phyloP scores from a whole-genome alignment of 1,140 invertebrate species.

The Odontomachus brunneus region DNA sequence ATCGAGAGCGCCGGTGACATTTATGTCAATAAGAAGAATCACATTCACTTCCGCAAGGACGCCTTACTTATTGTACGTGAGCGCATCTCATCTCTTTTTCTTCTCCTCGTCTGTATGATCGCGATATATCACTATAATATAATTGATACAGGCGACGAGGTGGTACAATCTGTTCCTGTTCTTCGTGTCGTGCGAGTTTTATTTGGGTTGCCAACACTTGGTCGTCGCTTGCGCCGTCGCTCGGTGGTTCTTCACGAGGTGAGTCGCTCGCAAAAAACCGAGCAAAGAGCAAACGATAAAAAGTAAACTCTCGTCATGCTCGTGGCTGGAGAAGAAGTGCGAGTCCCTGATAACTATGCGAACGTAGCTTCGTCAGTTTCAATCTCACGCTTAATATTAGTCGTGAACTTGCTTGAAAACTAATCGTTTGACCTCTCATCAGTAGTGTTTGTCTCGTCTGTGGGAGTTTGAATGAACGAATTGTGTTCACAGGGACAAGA shows the following conservation, averaged over 20 bases:
- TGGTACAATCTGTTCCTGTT: conserved; percentile 90
- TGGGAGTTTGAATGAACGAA: background rate
- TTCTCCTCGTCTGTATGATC: background rate
- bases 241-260: conserved; percentile 93
- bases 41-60: conserved; percentile 86
- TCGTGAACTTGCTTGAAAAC: no score
- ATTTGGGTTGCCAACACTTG: conserved; percentile 92
- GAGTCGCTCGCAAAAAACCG: conserved; percentile 30
- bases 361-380: no score
- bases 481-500: conserved; percentile 87
- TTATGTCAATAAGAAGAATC: conserved; percentile 80
- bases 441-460: background rate
- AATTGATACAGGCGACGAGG: conserved; percentile 85
- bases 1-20: conserved; percentile 89
- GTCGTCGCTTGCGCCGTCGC: conserved; percentile 91
- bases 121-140: conserved; percentile 12
- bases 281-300: no score
- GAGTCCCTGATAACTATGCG: no score
- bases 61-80: conserved; percentile 85
- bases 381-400: no score
- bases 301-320: no score
- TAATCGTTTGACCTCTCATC: background rate
- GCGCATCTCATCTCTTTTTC: background rate
- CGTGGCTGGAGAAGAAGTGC: no score
- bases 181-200: conserved; percentile 91